Evolutionary conservation across 2,113 vertebrate genomes (phyloP), one percentile per base, ranked within the genome.

Genomic region (Plotosus lineatus): DNA sequence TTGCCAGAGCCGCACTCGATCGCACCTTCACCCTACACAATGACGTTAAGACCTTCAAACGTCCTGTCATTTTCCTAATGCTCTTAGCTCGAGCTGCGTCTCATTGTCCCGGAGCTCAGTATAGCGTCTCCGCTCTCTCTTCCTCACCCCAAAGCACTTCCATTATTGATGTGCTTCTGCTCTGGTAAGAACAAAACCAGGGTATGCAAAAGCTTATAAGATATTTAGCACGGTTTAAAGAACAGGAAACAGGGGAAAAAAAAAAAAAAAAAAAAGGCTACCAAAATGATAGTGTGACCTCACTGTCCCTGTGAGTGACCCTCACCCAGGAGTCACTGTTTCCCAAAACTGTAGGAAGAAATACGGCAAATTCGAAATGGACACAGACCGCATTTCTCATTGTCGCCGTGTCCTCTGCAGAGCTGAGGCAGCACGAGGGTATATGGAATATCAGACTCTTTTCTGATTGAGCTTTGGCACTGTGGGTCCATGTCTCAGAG

Each of bases 91-190:
- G 26, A 63, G 83, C 80, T 76, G 48, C 26, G 87, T 79, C 87
- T 92, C 92, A 90, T 91, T 91, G 69, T 78, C 82, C 81, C 78
- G 79, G 81, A 84, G 77, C 89, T 92, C 88, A 89, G 85, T 84
- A 81, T 77, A 72, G 84, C 75, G 68, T 68, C 58, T 80, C 83
- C 58, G 4, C 61, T 33, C 38, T 50, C 46, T 78, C 83, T 80
- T 68, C 33, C 76, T 82, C 84, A 51, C 79, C 72, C 21, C 10
- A 51, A 83, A 81, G 82, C 86, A 86, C 85, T 78, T 46, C 68
- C 84, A 9, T 92, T 91, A 92, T 92, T 90, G 78, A 91, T 90
- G 86, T 87, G 87, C 87, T 87, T 91, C 91, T 92, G 85, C 86
- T 84, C 80, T 66, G 84, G 75, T 80, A 82, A 88, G 83, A 86